phyloP scores from a whole-genome alignment of 1,140 invertebrate species.

The Mylabris phalerata region DNA sequence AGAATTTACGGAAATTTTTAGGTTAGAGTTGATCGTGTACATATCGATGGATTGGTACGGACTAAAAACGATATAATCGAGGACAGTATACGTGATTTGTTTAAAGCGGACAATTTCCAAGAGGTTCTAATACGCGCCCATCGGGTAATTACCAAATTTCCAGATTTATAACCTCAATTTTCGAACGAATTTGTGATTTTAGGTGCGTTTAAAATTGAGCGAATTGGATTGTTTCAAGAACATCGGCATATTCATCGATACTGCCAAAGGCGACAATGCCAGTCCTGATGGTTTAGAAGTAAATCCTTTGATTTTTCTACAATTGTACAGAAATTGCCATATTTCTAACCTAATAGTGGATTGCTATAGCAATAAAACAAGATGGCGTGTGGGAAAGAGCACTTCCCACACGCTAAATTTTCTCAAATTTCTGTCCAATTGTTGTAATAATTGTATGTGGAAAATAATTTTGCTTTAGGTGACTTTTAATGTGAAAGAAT shows the following conservation, averaged over 20 bases:
- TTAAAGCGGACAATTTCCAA: conserved; percentile 60
- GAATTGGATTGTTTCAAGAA: conserved; percentile 76
- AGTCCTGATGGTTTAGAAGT: conserved; percentile 74
- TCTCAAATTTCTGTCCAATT: too few relatives aligned
- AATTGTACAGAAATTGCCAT: too few relatives aligned
- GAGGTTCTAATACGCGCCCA: conserved; percentile 56
- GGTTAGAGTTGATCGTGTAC: conserved; percentile 70
- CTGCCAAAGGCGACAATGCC: conserved; percentile 62
- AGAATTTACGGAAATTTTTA: conserved; percentile 37
- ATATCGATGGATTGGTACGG: conserved; percentile 70
- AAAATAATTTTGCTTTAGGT: conserved; percentile 49
- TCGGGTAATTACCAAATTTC: conserved; percentile 38
- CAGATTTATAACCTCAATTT: not conserved
- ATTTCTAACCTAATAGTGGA: too few relatives aligned
- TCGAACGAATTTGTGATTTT: conserved; percentile 7
- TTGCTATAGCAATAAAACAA: too few relatives aligned
- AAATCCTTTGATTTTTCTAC: not conserved
- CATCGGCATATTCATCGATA: conserved; percentile 75
- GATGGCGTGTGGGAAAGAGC: too few relatives aligned
- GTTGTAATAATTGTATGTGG: not conserved
- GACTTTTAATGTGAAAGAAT: conserved; percentile 73
- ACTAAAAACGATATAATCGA: conserved; percentile 81
- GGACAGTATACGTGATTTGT: conserved; percentile 62
- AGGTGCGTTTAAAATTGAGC: conserved; percentile 63
- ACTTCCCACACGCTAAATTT: too few relatives aligned